Percentiles rank a stretch among this genome's conserved stretches.
phyloP scores from a whole-genome alignment of 2,888 invertebrate species.

The Uloborus plumipes region DNA sequence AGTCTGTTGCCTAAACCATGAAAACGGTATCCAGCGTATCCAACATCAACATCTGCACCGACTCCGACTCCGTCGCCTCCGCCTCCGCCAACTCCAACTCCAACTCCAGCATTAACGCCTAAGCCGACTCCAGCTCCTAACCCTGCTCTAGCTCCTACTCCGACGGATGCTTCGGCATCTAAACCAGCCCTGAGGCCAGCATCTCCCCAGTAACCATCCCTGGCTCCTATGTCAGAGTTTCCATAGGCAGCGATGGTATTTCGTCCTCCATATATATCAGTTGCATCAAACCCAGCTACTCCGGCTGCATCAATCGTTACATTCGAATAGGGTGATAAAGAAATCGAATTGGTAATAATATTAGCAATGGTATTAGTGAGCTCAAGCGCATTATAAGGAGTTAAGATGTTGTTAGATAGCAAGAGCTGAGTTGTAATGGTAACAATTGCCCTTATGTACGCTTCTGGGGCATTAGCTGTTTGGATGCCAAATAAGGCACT shows the following conservation, averaged over 20 bases:
- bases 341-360: constrained; percentile 1
- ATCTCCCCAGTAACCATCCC: background rate
- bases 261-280: background rate
- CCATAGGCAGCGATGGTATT: background rate
- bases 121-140: background rate
- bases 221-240: background rate
- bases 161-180: background rate
- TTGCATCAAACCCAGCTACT: background rate
- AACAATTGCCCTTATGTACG: constrained; percentile 15
- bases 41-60: too few relatives aligned
- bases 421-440: constrained; percentile 9
- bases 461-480: constrained; percentile 16
- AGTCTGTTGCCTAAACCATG: too few relatives aligned
- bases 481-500: constrained; percentile 12
- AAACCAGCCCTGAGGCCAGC: constrained; percentile 7
- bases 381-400: background rate
- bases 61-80: background rate
- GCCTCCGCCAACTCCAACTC: constrained; percentile 1
- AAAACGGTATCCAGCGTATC: too few relatives aligned
- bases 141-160: background rate
- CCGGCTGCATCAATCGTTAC: background rate
- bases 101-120: background rate
- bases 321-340: background rate
- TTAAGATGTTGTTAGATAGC: constrained; percentile 21
- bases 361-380: constrained; percentile 5